Conservation (phyloP, 1,140 invertebrate species). For the Papilio xuthus region DNA sequence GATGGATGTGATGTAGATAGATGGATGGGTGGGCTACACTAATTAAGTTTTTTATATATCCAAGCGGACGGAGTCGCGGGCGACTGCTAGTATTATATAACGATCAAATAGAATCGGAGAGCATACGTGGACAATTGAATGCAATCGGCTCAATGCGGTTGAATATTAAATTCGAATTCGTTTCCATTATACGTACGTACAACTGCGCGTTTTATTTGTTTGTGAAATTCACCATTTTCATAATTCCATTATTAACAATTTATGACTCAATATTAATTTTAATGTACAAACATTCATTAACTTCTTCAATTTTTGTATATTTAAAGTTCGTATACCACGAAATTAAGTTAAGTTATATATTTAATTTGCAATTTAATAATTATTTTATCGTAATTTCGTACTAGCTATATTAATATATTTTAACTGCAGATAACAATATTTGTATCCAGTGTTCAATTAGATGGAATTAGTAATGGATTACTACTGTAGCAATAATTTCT, state of each 20-base stretch:
- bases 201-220: slow-evolving; percentile 1
- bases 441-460: too few relatives aligned
- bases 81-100: not conserved
- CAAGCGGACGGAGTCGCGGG: too few relatives aligned
- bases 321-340: not conserved
- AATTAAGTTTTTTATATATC: too few relatives aligned
- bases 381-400: too few relatives aligned
- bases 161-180: slow-evolving; percentile 1
- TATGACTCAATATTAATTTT: slow-evolving; percentile 11
- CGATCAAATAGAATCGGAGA: not conserved
- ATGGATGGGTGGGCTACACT: too few relatives aligned
- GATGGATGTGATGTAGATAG: too few relatives aligned
- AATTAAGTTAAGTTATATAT: too few relatives aligned
- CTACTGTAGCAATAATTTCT: too few relatives aligned
- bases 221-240: not conserved
- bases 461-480: too few relatives aligned
- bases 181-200: slow-evolving; percentile 10
- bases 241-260: not conserved
- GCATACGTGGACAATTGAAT: slow-evolving; percentile 17
- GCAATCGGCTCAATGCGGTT: slow-evolving; percentile 16
- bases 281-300: not conserved
- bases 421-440: too few relatives aligned
- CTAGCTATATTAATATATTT: too few relatives aligned
- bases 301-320: not conserved
- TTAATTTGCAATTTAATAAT: too few relatives aligned